Percentiles rank a stretch among this genome's conserved stretches.
Evolutionary conservation across 2,113 vertebrate genomes (phyloP).

Genomic region (Paramisgurnus dabryanus): DNA sequence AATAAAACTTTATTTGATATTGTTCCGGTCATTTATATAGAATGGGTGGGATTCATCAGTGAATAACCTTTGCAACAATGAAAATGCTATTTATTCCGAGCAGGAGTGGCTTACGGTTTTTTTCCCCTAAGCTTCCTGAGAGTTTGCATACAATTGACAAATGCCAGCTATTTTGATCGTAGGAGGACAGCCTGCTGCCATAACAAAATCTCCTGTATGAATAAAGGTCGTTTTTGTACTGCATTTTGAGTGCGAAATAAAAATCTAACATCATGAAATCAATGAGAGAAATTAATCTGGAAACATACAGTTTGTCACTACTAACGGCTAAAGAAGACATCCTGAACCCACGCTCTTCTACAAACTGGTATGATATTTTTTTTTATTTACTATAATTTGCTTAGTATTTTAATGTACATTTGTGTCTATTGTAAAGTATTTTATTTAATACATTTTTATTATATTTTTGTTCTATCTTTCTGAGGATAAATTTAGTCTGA

Average conservation of each 20-base stretch:
- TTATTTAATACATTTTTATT: too few relatives aligned
- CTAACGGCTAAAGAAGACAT: constrained; percentile 66
- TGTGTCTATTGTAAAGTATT: neutral
- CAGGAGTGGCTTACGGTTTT: constrained; percentile 39
- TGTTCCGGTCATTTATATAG: neutral
- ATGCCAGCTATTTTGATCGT: constrained; percentile 38
- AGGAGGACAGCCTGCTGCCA: neutral
- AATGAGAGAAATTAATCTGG: constrained; percentile 55
- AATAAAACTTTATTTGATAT: neutral
- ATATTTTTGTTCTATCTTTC: too few relatives aligned
- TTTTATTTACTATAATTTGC: neutral
- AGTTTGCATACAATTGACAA: constrained; percentile 38
- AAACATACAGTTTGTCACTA: constrained; percentile 63
- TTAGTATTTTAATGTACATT: neutral
- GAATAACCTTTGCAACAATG: constrained; percentile 27
- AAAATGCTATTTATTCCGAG: constrained; percentile 25
- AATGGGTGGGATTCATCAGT: constrained; percentile 3
- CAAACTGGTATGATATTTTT: constrained; percentile 61
- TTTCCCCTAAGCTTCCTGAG: constrained; percentile 29
- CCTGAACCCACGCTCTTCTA: constrained; percentile 57
- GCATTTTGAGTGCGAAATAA: neutral
- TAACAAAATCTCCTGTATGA: neutral
- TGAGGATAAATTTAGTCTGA: too few relatives aligned
- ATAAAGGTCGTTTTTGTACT: neutral
- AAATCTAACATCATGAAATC: constrained; percentile 51